Conservation (phyloP, 1,140 invertebrate genomes). For the Pseudomyrmex flavicornis region DNA sequence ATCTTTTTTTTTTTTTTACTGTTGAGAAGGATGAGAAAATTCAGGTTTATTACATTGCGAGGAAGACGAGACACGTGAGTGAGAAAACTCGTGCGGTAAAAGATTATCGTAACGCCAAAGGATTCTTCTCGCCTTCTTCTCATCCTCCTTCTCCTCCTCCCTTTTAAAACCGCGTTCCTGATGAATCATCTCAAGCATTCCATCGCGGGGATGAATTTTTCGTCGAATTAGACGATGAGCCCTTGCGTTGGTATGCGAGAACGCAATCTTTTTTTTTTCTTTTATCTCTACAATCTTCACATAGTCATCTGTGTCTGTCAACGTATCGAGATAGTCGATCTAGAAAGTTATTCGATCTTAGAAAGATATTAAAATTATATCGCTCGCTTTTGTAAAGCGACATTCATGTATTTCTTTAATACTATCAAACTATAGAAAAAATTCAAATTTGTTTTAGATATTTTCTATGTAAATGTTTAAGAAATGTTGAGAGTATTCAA, state of each 20-base stretch:
- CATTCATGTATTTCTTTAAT: too few species aligned
- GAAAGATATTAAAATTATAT: background rate
- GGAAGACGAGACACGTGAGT: background rate
- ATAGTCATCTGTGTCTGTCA: too few species aligned
- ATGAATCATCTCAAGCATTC: slow-evolving; percentile 76
- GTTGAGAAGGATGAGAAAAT: too few species aligned
- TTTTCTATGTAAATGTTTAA: too few species aligned
- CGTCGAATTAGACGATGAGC: slow-evolving; percentile 26
- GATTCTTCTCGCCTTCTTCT: slow-evolving; percentile 22
- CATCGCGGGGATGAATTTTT: slow-evolving; percentile 56
- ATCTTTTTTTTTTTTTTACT: too few species aligned
- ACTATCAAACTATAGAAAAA: too few species aligned
- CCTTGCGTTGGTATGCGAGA: slow-evolving; percentile 40
- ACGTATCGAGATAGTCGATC: background rate
- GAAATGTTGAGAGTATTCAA: too few species aligned
- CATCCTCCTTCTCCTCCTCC: background rate
- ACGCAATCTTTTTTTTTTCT: slow-evolving; percentile 5
- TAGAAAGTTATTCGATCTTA: background rate
- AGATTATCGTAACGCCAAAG: slow-evolving; percentile 16
- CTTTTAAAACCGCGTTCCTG: slow-evolving; percentile 64
- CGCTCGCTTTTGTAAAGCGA: too few species aligned
- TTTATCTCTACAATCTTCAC: too few species aligned
- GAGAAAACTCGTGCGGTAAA: background rate
- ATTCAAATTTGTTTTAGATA: too few species aligned
- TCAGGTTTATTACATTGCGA: background rate